A percentile compares a stretch with the other conserved stretches of the same genome.
These are phyloP conservation scores for Chionomys nivalis DNA, from an alignment of 2,113 vertebrate species.

Conservation along the genomic window DNA sequence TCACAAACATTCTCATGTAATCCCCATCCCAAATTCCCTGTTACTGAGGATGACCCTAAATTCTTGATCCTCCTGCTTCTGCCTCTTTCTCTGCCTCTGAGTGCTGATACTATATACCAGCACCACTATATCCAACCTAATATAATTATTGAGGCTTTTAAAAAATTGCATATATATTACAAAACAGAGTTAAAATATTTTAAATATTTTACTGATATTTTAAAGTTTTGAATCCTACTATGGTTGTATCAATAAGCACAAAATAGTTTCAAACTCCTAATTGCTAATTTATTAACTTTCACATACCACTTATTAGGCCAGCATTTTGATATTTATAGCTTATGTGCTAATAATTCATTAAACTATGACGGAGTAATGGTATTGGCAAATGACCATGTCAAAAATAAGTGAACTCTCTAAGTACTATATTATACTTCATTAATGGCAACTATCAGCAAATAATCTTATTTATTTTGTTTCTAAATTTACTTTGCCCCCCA, in stretches of 20 bases:
- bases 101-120: neutral
- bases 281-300: constrained; percentile 40
- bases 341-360: constrained; percentile 13
- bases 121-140: neutral
- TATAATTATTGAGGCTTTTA: constrained; percentile 18
- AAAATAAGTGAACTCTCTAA: constrained; percentile 37
- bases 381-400: constrained; percentile 32
- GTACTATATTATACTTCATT: constrained; percentile 17
- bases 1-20: neutral
- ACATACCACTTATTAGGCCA: constrained; percentile 5
- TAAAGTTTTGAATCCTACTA: constrained; percentile 19
- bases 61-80: neutral
- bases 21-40: neutral
- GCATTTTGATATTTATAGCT: constrained; percentile 2
- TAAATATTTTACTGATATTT: constrained; percentile 48
- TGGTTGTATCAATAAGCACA: constrained; percentile 25
- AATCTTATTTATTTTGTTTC: constrained; percentile 24
- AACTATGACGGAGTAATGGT: constrained; percentile 1
- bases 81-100: neutral
- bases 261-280: constrained; percentile 33
- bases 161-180: neutral
- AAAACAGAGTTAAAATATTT: constrained; percentile 28
- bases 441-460: neutral
- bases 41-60: neutral
- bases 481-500: neutral